Percentiles rank a stretch among this genome's conserved stretches.
These are phyloP conservation scores for Solea solea DNA, from an alignment of 2,113 vertebrate species.

Conservation along the genomic window DNA sequence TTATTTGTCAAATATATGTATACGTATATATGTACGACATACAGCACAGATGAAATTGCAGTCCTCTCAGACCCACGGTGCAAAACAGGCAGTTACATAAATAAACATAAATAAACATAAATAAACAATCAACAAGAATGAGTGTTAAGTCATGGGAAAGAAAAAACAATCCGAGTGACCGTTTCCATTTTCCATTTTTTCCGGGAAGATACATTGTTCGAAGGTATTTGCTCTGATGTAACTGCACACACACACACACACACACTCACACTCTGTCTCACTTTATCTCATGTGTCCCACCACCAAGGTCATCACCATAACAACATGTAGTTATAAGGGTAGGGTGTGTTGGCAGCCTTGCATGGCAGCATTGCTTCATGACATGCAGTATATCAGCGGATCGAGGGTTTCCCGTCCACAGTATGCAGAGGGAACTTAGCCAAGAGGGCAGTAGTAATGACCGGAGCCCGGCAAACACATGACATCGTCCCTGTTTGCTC, in stretches of 20 bases:
- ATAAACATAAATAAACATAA: no score
- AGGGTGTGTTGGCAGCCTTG: conserved; percentile 14
- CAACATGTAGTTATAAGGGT: conserved; percentile 18
- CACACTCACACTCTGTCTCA: not conserved
- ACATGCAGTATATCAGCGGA: conserved; percentile 45
- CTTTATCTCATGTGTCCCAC: not conserved
- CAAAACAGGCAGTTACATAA: no score
- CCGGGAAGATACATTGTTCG: not conserved
- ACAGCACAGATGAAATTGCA: no score
- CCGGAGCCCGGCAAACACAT: conserved; percentile 59
- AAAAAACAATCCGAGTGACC: no score
- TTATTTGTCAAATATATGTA: no score
- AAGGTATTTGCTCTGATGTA: not conserved
- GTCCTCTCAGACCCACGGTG: no score
- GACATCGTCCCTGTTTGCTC: conserved; percentile 53
- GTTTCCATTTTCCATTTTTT: not conserved
- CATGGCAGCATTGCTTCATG: conserved; percentile 26
- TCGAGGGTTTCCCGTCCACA: not conserved
- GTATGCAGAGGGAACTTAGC: conserved; percentile 6
- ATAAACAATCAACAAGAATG: no score
- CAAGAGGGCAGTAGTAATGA: conserved; percentile 28
- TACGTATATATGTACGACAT: no score
- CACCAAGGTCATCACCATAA: conserved; percentile 33
- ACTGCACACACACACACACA: not conserved
- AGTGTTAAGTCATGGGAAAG: not conserved